These are phyloP conservation scores for Fringilla coelebs DNA, from an alignment of 2,797 vertebrate genomes.

Conservation along the genomic window DNA sequence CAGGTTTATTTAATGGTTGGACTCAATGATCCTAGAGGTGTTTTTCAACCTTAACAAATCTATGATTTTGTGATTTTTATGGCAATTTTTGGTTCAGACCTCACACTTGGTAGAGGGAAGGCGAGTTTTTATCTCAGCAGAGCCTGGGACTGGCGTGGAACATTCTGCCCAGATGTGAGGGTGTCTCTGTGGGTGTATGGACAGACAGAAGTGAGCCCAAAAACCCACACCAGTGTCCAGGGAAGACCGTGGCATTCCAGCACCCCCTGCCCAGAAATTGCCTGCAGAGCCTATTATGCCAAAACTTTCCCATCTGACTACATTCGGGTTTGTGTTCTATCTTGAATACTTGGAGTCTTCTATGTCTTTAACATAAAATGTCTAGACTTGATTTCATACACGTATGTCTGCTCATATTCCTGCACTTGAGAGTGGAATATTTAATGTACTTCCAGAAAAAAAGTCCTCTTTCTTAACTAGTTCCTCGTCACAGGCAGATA, in stretches of 20 bases:
- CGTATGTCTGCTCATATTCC: neutral
- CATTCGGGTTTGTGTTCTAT: neutral
- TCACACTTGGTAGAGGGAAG: neutral
- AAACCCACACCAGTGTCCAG: neutral
- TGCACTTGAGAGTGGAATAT: neutral
- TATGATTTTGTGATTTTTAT: neutral
- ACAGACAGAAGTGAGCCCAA: accelerated
- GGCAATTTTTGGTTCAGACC: neutral
- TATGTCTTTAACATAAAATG: neutral
- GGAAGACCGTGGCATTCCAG: neutral
- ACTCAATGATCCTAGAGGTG: neutral
- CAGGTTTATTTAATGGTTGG: neutral
- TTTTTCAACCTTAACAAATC: neutral
- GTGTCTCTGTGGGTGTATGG: accelerated
- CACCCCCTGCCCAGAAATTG: neutral
- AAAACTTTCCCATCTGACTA: neutral
- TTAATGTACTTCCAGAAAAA: neutral
- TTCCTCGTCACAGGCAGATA: neutral
- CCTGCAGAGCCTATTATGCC: neutral
- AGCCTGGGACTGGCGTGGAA: neutral
- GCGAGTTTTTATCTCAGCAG: neutral
- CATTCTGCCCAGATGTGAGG: neutral
- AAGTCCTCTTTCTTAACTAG: neutral
- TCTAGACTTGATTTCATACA: neutral
- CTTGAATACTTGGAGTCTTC: neutral